Base-by-base conservation (phyloP, 2,113 vertebrate genomes). In the Heterochromis multidens region DNA sequence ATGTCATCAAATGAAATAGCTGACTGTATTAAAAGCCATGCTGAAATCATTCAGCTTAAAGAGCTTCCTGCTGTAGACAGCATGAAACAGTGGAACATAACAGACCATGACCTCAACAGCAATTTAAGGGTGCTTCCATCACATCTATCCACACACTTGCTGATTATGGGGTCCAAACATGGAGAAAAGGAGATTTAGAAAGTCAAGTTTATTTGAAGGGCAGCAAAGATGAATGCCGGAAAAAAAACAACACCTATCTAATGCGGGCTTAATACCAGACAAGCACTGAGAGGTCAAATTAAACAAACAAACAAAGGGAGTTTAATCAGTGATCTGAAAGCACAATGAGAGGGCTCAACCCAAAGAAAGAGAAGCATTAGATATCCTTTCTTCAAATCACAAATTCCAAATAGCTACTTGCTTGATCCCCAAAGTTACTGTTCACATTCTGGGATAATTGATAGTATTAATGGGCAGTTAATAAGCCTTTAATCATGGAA, bases 401-500 rank as follows among this genome's bases (percentile, higher is more conserved):
- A 61, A 81, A 80, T 19, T 80, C 29, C 61, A 83, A 85, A 77
- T 33, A 59, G 35, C 60, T 67, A 62, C 12, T 43, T 3, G 9
- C 37, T 67, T 57, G 49, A 86, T 86, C 67, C 85, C 79, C 16
- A 56, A 31, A 87, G 83, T 63, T 67, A 52, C 76, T 79, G 40
- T 33, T 72, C 61, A 65, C 79, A 80, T 83, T 89, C 65, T 80
- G 29, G 63, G 40, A 65, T 82, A 87, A 92, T 87, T 92, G 87
- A 87, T 89, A 85, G 88, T 40, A 91, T 85, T 89, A 92, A 88
- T 49, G 52, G 61, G 11, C 23, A 12, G 54, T 77, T 90, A 91
- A 92, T 88, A 67, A 92, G 85, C 57, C 8, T n/a, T 85, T 87
- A 90, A 93, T 91, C 33, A 70, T 77, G 59, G 72, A 56, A 58